Conservation (phyloP, 2,797 vertebrate species). For the Lepidocolaptes lacrymiger region DNA sequence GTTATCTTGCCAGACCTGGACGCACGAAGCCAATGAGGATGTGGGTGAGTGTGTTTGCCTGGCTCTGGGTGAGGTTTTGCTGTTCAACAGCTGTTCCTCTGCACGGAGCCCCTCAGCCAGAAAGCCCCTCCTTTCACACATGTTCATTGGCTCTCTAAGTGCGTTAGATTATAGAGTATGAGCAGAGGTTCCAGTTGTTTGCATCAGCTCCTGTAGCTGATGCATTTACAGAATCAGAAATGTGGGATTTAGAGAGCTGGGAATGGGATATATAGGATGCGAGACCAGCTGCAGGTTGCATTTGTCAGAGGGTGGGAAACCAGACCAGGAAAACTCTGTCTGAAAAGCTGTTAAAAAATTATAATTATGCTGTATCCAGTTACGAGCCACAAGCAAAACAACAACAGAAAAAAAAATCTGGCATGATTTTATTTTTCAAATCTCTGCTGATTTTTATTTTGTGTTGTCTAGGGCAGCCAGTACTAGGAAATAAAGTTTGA, state of each 20-base stretch:
- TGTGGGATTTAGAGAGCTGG: background rate
- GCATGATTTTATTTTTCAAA: background rate
- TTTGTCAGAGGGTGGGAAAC: background rate
- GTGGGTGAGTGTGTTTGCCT: background rate
- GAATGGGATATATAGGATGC: background rate
- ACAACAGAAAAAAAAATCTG: no score
- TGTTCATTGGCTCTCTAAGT: constrained; percentile 66
- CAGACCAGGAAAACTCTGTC: background rate
- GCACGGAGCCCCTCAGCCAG: constrained; percentile 46
- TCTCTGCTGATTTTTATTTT: background rate
- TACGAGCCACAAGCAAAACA: background rate
- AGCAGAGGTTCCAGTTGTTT: constrained; percentile 24
- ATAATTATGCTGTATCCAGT: background rate
- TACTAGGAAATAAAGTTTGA: background rate
- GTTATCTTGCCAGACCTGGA: background rate
- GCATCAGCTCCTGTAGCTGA: constrained; percentile 7
- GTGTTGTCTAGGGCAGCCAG: background rate
- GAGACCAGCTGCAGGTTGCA: background rate
- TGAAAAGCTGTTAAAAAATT: background rate
- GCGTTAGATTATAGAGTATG: constrained; percentile 10
- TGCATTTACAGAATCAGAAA: background rate
- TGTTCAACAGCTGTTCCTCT: constrained; percentile 22
- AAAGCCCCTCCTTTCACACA: constrained; percentile 70
- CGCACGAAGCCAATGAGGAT: background rate
- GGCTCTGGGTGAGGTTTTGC: constrained; percentile 17